These are phyloP conservation scores for Macropis europaea DNA, from an alignment of 2,888 invertebrate species.

Conservation along the genomic window DNA sequence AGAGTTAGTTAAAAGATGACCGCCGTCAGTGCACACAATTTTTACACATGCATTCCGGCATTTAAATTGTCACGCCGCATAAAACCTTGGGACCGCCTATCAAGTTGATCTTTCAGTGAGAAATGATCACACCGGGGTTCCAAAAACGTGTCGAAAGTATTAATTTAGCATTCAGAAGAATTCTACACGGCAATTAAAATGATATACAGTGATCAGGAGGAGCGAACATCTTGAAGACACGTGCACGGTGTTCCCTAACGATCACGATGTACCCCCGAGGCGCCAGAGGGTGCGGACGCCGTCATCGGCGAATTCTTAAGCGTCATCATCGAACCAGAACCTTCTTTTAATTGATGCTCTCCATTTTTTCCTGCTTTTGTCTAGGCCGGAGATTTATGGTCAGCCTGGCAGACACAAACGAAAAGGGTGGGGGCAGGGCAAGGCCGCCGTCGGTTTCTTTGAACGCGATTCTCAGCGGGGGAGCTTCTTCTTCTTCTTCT, in stretches of 20 bases:
- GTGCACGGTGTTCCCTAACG: slow-evolving; percentile 47
- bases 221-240: slow-evolving; percentile 57
- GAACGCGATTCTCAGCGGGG: slow-evolving; percentile 69
- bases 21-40: too few species aligned
- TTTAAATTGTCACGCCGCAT: too few species aligned
- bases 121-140: neutral
- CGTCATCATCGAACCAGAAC: slow-evolving; percentile 51
- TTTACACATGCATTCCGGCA: too few species aligned
- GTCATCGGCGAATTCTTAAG: slow-evolving; percentile 60
- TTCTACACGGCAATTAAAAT: slow-evolving; percentile 34
- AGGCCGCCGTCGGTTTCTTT: slow-evolving; percentile 66
- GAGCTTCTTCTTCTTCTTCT: slow-evolving; percentile 60
- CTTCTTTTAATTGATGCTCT: slow-evolving; percentile 71
- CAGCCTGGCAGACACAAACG: slow-evolving; percentile 51
- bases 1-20: too few species aligned
- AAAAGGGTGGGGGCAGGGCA: slow-evolving; percentile 30
- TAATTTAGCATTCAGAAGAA: neutral
- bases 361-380: slow-evolving; percentile 73
- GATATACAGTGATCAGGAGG: slow-evolving; percentile 32
- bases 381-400: slow-evolving; percentile 73
- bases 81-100: neutral
- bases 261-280: slow-evolving; percentile 38
- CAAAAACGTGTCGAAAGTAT: slow-evolving; percentile 13
- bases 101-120: neutral
- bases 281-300: slow-evolving; percentile 35